Conservation (phyloP, 2,888 invertebrate genomes). For the Hyles lineata region DNA sequence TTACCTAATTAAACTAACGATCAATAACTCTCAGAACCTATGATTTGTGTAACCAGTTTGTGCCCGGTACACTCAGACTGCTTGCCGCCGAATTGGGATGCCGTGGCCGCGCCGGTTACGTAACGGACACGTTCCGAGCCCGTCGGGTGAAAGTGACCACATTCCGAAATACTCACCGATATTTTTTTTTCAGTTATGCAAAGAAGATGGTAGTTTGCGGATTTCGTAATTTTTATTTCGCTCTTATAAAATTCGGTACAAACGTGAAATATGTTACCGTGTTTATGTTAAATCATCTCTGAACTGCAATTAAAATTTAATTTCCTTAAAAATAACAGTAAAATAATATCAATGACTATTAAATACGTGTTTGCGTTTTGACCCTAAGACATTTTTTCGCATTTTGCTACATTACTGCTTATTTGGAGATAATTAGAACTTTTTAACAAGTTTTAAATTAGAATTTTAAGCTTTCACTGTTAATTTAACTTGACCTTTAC, state of each 20-base stretch:
- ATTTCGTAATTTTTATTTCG: not conserved
- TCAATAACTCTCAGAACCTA: not conserved
- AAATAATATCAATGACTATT: no score
- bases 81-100: slow-evolving; percentile 64
- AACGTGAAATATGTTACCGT: no score
- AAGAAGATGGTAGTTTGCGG: not conserved
- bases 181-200: slow-evolving; percentile 20
- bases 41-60: slow-evolving; percentile 1
- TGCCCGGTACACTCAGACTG: slow-evolving; percentile 55
- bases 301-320: no score
- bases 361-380: no score
- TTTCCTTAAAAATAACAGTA: no score
- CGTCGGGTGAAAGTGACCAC: slow-evolving; percentile 65
- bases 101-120: slow-evolving; percentile 42
- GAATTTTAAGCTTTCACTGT: no score
- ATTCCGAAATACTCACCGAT: slow-evolving; percentile 55
- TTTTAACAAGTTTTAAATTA: no score
- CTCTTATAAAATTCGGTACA: not conserved
- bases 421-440: no score
- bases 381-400: no score
- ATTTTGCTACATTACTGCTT: no score
- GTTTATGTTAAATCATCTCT: no score
- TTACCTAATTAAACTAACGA: not conserved
- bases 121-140: slow-evolving; percentile 35
- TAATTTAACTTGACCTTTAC: no score